Conservation (phyloP, 2,888 invertebrate genomes). For the Eurytoma adleriae region DNA sequence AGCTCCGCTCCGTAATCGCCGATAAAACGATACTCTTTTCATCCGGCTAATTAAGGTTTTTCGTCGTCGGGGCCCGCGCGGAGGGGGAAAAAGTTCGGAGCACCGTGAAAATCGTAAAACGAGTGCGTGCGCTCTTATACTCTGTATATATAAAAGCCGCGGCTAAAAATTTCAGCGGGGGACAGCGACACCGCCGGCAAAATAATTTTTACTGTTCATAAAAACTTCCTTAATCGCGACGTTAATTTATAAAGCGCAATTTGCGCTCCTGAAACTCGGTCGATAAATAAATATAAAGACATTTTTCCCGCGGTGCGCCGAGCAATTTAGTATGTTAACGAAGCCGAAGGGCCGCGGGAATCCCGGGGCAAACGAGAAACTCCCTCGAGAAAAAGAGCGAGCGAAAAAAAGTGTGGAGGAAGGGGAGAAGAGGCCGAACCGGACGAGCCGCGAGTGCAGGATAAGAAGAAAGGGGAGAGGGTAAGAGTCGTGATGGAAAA, state of each 20-base stretch:
- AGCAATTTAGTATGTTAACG: constrained; percentile 2
- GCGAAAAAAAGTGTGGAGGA: background rate
- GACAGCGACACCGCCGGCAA: no score
- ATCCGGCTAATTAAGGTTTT: no score
- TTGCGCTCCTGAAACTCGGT: background rate
- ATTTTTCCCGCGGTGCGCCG: background rate
- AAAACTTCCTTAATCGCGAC: background rate
- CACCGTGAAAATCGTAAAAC: no score
- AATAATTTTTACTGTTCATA: background rate
- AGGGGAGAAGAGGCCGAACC: background rate
- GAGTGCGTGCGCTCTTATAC: no score
- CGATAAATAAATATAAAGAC: background rate
- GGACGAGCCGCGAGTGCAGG: background rate
- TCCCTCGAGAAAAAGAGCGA: background rate
- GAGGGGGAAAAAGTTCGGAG: no score
- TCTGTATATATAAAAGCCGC: no score
- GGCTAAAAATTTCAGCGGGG: no score
- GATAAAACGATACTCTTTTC: no score
- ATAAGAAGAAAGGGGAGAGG: background rate
- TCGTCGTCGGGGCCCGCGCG: no score
- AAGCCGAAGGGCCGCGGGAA: constrained; percentile 21
- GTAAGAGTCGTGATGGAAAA: background rate
- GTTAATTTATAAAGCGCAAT: background rate
- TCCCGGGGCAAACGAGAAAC: background rate
- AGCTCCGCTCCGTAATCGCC: no score